Evolutionary conservation across 2,797 vertebrate species (phyloP).

Genomic region (Liasis olivaceus): DNA sequence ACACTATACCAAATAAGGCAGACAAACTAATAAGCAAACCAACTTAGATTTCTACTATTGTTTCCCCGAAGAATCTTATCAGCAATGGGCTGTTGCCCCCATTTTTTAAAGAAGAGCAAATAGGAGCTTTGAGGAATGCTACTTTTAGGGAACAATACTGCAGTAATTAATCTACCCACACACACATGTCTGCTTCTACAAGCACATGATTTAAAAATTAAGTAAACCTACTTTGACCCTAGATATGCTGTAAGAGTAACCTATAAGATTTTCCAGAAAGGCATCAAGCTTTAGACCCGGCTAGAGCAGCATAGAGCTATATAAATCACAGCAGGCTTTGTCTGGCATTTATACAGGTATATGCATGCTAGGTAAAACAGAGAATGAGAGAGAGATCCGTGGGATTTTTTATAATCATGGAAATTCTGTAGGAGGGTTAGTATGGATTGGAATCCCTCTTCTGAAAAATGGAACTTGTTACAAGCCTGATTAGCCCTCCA

Average conservation of each 20-base stretch:
- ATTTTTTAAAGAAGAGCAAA: not conserved
- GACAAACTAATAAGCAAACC: not conserved
- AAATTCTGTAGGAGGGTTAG: not conserved
- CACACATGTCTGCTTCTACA: not conserved
- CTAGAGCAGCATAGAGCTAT: not conserved
- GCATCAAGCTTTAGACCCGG: not conserved
- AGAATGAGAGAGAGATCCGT: not conserved
- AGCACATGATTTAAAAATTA: not conserved
- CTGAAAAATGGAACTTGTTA: not conserved
- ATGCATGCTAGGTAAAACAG: not conserved
- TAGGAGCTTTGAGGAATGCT: not conserved
- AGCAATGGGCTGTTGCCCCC: not conserved
- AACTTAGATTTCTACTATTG: not conserved
- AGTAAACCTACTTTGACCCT: not conserved
- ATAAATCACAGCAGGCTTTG: not conserved
- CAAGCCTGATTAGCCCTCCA: not conserved
- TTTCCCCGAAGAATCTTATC: not conserved
- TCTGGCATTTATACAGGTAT: not conserved
- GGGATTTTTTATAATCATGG: not conserved
- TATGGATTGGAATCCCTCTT: not conserved
- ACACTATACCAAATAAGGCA: not conserved
- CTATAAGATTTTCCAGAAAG: not conserved
- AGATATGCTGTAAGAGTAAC: not conserved
- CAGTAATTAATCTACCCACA: not conserved
- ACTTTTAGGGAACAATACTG: not conserved